Base-by-base conservation (phyloP, 2,113 vertebrate species). In the Anolis carolinensis region DNA sequence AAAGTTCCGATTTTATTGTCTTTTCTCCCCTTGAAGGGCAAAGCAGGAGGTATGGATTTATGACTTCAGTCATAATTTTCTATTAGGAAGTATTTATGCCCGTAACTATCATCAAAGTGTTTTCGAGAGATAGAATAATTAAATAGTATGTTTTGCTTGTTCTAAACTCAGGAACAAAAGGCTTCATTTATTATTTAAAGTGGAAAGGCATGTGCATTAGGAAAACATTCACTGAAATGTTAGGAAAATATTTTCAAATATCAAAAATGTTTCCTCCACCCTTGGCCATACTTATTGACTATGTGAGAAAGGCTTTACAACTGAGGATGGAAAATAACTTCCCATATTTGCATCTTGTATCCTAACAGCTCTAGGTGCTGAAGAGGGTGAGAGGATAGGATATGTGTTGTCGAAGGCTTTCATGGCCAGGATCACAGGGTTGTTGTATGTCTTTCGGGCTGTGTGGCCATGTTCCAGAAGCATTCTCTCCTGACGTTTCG, bases 61-160 rank as follows among this genome's bases (percentile, higher is more conserved):
- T 75, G 62, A 87, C 73, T 71, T 78, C 85, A 88, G 85, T 92
- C 7, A 79, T 91, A 87, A 82, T 5, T 91, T 92, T 71, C 86
- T 83, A 79, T 93, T 91, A 88, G 89, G 82, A 93, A 94, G 90
- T 91, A 93, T 89, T 88, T 84, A 89, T 93, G 87, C 79, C 30
- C 75, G n/a, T 88, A 91, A 82, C 83, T 88, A 94, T 90, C 65
- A 89, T 78, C 81, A 90, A 92, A 87, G 91, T 39, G 11, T 86
- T 77, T 91, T 2, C 88, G 88, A 92, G 14, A 82, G 81, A 88
- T 82, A 85, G 91, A 91, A 14, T 18, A 32, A 65, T 90, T 76
- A 65, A 82, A 74, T 68, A 85, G 88, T 89, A 81, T 89, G 59
- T 93, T 30, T 82, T 86, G 10, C 59, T 83, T 93, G 81, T 90